These are phyloP conservation scores for Drosophila setifemur DNA, from an alignment of 1,140 invertebrate species.

Conservation along the genomic window DNA sequence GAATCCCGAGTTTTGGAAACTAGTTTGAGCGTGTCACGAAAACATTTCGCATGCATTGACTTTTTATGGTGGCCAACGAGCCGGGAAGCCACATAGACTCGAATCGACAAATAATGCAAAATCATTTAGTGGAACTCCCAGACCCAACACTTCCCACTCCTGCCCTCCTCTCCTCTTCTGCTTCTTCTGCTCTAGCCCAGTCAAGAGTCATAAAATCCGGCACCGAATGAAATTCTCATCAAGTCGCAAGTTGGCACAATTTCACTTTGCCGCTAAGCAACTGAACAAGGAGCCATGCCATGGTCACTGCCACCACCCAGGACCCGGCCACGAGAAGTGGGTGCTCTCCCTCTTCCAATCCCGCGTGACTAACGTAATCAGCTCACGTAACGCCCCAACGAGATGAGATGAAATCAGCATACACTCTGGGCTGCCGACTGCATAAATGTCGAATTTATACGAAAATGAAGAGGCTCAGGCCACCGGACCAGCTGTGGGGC, in stretches of 20 bases:
- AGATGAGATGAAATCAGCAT: constrained; percentile 80
- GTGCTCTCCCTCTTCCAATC: constrained; percentile 33
- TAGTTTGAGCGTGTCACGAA: constrained; percentile 71
- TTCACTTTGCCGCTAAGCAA: constrained; percentile 71
- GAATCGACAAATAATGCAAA: constrained; percentile 76
- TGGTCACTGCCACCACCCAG: neutral
- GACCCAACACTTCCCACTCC: constrained; percentile 3
- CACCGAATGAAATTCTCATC: constrained; percentile 75
- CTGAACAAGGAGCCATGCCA: constrained; percentile 13
- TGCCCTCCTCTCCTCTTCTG: no score
- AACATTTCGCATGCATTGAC: constrained; percentile 81
- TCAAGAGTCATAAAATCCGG: constrained; percentile 74
- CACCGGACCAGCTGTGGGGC: constrained; percentile 16
- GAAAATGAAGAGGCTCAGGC: constrained; percentile 38
- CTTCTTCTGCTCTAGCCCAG: neutral
- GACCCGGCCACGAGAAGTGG: neutral
- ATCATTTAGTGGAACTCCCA: constrained; percentile 71
- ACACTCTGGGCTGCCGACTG: constrained; percentile 52
- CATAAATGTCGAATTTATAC: constrained; percentile 76
- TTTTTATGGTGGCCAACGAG: constrained; percentile 64
- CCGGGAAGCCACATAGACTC: constrained; percentile 11
- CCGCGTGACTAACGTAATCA: constrained; percentile 79
- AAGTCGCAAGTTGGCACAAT: constrained; percentile 77
- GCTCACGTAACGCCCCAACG: constrained; percentile 73
- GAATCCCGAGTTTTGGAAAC: constrained; percentile 25